Evolutionary conservation across 1,140 invertebrate genomes (phyloP), one percentile per base, ranked within the genome.

Genomic region (Manduca sexta): DNA sequence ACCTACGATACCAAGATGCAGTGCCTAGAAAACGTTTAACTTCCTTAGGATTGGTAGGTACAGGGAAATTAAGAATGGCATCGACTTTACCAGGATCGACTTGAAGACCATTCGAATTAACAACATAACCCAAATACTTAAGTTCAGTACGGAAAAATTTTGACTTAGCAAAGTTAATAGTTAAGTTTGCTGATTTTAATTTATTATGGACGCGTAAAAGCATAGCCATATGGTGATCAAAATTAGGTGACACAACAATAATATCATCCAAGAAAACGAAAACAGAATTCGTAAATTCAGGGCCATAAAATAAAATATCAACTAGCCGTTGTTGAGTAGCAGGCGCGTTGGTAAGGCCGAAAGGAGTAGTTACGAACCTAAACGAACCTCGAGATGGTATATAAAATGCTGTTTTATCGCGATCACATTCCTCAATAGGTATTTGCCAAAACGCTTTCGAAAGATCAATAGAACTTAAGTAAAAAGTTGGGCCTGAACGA

Each of bases 181-280:
- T 72, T 13, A 82, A 29, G 34, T 57, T 60, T 15, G 66, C 69
- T 5, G 3, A 15, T 44, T n/a, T 34, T 17, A 81, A 45, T 41
- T 65, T 64, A 0, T 65, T 33, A n/a, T 72, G 50, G 1, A 83
- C 59, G 12, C 49, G 43, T 7, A 48, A 33, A 17, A 76, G 49
- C 17, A 53, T 21, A 21, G 45, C 11, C 0, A 88, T 42, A 53
- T 88, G 87, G 8, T 80, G 60, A 6, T 86, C 71, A 35, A 73
- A 72, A 15, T 53, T 66, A 14, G 61, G 40, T 1, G 59, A 63
- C 37, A 65, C 69, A n/a, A 88, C 49, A 2, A 88, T 52, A 1
- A 88, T 64, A 47, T 90, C 87, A 53, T 88, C 86, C 0, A 89
- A 31, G 46, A 86, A 73, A 2, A 57, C 51, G 30, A 73, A 70